Evolutionary conservation across 1,140 invertebrate genomes (phyloP).

Genomic region (Penaeus japonicus): DNA sequence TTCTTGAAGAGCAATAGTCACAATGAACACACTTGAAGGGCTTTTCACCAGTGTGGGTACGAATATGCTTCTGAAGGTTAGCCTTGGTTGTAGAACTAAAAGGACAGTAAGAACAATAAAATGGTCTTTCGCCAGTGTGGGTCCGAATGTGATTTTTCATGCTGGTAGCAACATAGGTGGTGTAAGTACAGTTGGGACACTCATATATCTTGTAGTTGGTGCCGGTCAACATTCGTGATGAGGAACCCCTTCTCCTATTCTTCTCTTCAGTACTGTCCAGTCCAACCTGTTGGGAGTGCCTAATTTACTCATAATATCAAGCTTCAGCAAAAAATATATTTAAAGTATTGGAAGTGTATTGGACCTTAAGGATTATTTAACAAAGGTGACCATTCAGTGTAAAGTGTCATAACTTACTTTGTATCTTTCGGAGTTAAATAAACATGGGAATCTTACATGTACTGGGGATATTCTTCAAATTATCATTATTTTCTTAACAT

Average conservation of each 20-base stretch:
- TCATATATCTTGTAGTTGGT: neutral
- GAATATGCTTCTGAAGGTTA: conserved; percentile 25
- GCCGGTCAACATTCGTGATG: neutral
- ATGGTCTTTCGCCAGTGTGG: conserved; percentile 19
- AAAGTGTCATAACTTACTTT: too few species aligned
- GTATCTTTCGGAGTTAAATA: too few species aligned
- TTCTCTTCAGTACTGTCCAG: conserved; percentile 13
- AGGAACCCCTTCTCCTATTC: neutral
- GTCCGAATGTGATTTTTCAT: conserved; percentile 26
- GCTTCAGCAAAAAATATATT: too few species aligned
- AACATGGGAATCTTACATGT: too few species aligned
- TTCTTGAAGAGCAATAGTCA: too few species aligned
- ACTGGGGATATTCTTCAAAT: too few species aligned
- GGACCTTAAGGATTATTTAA: too few species aligned
- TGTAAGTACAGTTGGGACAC: conserved; percentile 32
- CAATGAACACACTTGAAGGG: too few species aligned
- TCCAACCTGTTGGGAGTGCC: conserved; percentile 24
- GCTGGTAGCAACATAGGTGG: conserved; percentile 8
- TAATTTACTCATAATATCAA: neutral
- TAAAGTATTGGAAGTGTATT: too few species aligned
- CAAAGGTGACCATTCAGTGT: too few species aligned
- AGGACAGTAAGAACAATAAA: neutral
- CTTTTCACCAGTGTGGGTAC: neutral
- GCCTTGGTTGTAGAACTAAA: conserved; percentile 15
- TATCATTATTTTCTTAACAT: too few species aligned